Percentiles rank a stretch among this genome's conserved stretches.
phyloP scores from a whole-genome alignment of 2,888 invertebrate genomes.

The Idaea straminata region DNA sequence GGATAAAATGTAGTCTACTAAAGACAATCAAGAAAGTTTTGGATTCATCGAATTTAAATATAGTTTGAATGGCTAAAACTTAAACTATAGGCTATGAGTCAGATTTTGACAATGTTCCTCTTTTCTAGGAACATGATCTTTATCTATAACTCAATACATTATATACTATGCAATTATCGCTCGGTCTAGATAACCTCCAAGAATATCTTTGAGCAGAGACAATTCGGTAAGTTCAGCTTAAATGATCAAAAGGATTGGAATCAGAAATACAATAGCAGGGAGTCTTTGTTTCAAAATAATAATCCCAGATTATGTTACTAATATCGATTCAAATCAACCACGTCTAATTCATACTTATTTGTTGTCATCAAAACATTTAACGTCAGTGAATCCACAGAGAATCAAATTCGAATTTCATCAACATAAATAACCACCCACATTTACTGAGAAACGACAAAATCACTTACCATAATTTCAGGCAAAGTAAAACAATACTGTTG shows the following conservation, averaged over 20 bases:
- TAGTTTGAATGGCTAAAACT: too few relatives aligned
- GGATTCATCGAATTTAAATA: too few relatives aligned
- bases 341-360: not conserved
- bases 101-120: too few relatives aligned
- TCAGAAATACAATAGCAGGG: not conserved
- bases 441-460: slow-evolving; percentile 36
- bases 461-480: slow-evolving; percentile 56
- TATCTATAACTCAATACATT: not conserved
- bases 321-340: not conserved
- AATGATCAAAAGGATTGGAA: not conserved
- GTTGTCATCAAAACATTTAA: not conserved
- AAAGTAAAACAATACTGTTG: slow-evolving; percentile 47
- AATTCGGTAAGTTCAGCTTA: not conserved
- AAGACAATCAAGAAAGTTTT: too few relatives aligned
- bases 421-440: slow-evolving; percentile 36
- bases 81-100: too few relatives aligned
- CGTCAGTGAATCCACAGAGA: slow-evolving; percentile 13
- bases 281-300: not conserved
- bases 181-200: not conserved
- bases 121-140: not conserved
- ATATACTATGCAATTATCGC: not conserved
- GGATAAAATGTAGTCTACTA: too few relatives aligned
- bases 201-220: not conserved
- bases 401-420: slow-evolving; percentile 24
- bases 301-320: not conserved